phyloP scores from a whole-genome alignment of 2,113 vertebrate genomes.

The Xyrauchen texanus region DNA sequence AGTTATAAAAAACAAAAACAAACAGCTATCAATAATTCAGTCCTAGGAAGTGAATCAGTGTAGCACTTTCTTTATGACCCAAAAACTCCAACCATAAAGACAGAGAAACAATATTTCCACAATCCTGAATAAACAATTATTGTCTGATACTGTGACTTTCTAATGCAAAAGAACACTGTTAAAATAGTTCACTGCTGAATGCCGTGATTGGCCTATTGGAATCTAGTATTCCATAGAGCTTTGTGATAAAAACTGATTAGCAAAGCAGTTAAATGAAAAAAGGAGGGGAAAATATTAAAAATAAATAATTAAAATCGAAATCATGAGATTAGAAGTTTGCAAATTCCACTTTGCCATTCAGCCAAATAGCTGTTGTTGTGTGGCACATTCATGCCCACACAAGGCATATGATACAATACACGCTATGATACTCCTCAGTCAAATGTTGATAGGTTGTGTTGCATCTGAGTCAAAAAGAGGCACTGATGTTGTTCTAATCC shows the following conservation, averaged over 20 bases:
- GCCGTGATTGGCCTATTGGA: too few species aligned
- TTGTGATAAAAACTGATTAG: too few species aligned
- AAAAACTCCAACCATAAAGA: conserved; percentile 19
- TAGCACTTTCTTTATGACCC: conserved; percentile 6
- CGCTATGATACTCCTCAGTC: background rate
- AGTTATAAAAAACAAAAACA: background rate
- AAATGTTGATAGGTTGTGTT: background rate
- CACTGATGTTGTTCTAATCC: background rate
- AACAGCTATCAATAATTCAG: conserved; percentile 20
- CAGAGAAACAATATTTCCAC: background rate
- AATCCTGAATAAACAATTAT: background rate
- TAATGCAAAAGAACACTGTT: background rate
- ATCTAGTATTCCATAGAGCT: too few species aligned
- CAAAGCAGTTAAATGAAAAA: too few species aligned
- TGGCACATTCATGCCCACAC: background rate
- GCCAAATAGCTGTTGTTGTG: background rate
- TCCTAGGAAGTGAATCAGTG: conserved; percentile 7
- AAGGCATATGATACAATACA: background rate
- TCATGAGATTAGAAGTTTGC: too few species aligned
- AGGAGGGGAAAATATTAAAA: too few species aligned
- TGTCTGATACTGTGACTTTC: background rate
- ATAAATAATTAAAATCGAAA: too few species aligned
- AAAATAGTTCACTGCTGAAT: too few species aligned
- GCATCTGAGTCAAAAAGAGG: background rate
- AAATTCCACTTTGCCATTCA: too few species aligned